Conservation (phyloP, 2,113 vertebrate species). For the Nothocercus julius region DNA sequence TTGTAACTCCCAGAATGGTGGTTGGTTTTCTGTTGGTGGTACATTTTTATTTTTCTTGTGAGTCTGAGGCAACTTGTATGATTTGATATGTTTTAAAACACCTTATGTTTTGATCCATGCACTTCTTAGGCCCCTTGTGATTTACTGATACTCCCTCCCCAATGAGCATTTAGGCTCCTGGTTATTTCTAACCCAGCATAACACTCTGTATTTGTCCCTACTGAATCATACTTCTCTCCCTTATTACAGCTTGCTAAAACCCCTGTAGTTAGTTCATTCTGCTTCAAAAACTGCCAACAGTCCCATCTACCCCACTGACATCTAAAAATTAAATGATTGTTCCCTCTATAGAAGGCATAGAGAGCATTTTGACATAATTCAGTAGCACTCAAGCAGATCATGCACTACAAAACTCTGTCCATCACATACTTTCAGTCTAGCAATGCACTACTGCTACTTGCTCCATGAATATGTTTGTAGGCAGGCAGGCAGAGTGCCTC, state of each 20-base stretch:
- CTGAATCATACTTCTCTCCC: not conserved
- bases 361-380: not conserved
- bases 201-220: not conserved
- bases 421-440: not conserved
- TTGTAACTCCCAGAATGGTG: not conserved
- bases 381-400: not conserved
- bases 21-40: not conserved
- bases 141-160: not conserved
- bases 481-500: not conserved
- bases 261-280: fast-evolving
- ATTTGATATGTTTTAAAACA: not conserved
- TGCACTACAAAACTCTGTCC: not conserved
- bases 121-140: not conserved
- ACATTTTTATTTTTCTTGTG: not conserved
- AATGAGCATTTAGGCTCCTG: not conserved
- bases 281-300: not conserved
- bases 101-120: not conserved
- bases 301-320: not conserved
- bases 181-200: not conserved
- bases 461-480: fast-evolving
- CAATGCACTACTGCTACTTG: not conserved
- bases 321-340: not conserved
- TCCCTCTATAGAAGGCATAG: not conserved
- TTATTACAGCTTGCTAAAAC: not conserved
- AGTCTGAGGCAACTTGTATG: not conserved